Base-by-base conservation (phyloP, 2,797 vertebrate species). In the Psittacula echo region DNA sequence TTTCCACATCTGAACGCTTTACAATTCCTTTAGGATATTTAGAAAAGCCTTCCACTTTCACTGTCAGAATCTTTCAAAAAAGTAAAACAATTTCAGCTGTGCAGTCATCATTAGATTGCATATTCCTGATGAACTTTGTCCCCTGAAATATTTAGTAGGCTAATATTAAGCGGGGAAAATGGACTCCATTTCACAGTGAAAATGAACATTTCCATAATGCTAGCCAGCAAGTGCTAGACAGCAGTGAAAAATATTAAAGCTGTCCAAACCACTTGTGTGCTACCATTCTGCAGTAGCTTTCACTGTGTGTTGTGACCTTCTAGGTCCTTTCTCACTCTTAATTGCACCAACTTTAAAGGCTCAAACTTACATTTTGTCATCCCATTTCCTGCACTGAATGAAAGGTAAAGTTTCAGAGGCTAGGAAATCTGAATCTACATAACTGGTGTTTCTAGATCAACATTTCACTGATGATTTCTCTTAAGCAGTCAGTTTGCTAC, bases 11-110 rank as follows among this genome's bases (percentile, higher is more conserved):
- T 7, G 98, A 98, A 86, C 98, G 98, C 91, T 98, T 98, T 39
- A 99, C 97, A 26, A 99, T 98, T 51, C 99, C 99, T 86, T 98
- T 98, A 13, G 99, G 98, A 62, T 98, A 98, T 85, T 98, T 99
- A 91, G 98, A 97, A 85, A 70, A 96, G 34, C 97, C 98, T 72
- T 98, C 97, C 87, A 98, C 98, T 97, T 98, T 99, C 64, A 98
- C 96, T 2, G 98, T 98, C 93, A 99, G 97, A 92, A 99, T 99
- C 99, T 99, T 92, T 77, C 5, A 83, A 67, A 93, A 78, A 97
- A 95, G 41, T 60, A 71, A 86, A 87, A 42, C 20, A 32, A 94
- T 71, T 93, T 87, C 37, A 96, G 73, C 23, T 62, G 24, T 54
- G 73, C 50, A 94, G 80, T 67, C 51, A 72, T 64, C 51, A 90